Conservation (phyloP, 2,797 vertebrate species). For the Coilia nasus region DNA sequence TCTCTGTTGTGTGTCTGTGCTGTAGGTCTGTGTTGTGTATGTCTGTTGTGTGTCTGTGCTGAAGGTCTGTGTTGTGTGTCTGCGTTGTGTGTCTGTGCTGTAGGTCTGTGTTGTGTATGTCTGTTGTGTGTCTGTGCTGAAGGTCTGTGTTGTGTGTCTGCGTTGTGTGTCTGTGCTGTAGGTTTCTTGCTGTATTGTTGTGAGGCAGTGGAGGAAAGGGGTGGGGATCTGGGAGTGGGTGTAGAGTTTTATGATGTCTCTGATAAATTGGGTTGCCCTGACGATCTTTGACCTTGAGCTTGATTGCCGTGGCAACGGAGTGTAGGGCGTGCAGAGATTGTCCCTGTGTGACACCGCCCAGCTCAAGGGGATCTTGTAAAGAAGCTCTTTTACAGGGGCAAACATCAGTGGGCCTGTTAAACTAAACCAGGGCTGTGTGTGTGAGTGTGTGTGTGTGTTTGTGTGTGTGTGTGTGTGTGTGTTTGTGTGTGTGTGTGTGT, state of each 20-base stretch:
- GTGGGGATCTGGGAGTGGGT: slow-evolving; percentile 40
- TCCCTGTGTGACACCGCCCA: slow-evolving; percentile 29
- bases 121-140: too few relatives aligned
- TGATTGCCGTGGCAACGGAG: slow-evolving; percentile 45
- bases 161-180: slow-evolving; percentile 33
- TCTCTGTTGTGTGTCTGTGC: background rate
- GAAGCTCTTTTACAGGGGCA: slow-evolving; percentile 43
- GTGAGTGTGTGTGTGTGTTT: slow-evolving; percentile 38
- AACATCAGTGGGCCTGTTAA: slow-evolving; percentile 51
- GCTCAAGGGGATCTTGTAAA: slow-evolving; percentile 51
- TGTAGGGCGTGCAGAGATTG: slow-evolving; percentile 38
- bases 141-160: background rate
- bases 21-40: background rate
- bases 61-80: too few relatives aligned
- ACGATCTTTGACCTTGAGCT: slow-evolving; percentile 55
- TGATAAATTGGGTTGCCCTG: slow-evolving; percentile 49
- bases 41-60: background rate
- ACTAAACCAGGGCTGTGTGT: slow-evolving; percentile 13
- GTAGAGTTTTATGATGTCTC: slow-evolving; percentile 47
- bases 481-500: slow-evolving; percentile 32
- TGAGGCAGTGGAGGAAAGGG: slow-evolving; percentile 11
- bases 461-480: slow-evolving; percentile 21
- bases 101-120: too few relatives aligned
- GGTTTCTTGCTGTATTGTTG: slow-evolving; percentile 19
- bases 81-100: too few relatives aligned